A percentile compares a stretch with the other conserved stretches of the same genome.
These are phyloP conservation scores for Leptopilina myrica DNA, from an alignment of 2,888 invertebrate species.

Conservation along the genomic window DNA sequence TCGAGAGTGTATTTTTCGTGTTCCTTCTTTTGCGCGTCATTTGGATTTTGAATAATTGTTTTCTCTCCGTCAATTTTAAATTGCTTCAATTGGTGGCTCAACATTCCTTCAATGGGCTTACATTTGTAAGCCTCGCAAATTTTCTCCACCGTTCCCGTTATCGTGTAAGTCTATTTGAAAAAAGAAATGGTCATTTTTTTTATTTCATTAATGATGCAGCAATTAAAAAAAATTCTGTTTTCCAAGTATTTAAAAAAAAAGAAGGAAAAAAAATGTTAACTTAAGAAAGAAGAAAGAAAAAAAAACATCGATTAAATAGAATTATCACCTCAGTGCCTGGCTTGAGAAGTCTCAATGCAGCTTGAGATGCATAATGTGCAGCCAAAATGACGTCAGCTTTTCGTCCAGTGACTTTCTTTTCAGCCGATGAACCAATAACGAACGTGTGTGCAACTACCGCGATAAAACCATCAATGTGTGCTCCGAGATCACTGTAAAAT, in stretches of 20 bases:
- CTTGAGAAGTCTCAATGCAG: slow-evolving; percentile 93
- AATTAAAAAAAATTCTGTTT: neutral
- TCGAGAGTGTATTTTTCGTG: slow-evolving; percentile 98
- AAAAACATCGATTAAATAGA: neutral
- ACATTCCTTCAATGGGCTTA: slow-evolving; percentile 98
- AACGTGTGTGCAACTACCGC: slow-evolving; percentile 98
- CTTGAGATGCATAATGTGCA: slow-evolving; percentile 96
- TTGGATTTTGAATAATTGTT: slow-evolving; percentile 97
- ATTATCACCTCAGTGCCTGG: slow-evolving; percentile 90
- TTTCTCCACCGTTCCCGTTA: slow-evolving; percentile 95
- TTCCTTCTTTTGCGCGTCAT: slow-evolving; percentile 96
- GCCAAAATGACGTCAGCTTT: slow-evolving; percentile 97
- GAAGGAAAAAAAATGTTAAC: neutral
- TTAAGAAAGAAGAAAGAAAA: neutral
- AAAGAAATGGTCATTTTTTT: slow-evolving; percentile 17
- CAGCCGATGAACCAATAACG: slow-evolving; percentile 87
- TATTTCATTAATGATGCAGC: neutral
- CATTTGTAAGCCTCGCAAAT: slow-evolving; percentile 95
- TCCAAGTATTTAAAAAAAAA: slow-evolving; percentile 1
- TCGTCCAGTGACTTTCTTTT: slow-evolving; percentile 88
- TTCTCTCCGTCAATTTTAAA: slow-evolving; percentile 99
- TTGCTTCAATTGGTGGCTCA: slow-evolving; percentile 96
- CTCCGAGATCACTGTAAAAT: slow-evolving; percentile 91
- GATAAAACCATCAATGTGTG: slow-evolving; percentile 99
- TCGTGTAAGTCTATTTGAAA: slow-evolving; percentile 86